Conservation (phyloP, 2,113 vertebrate species). For the Ceuthmochares aereus region DNA sequence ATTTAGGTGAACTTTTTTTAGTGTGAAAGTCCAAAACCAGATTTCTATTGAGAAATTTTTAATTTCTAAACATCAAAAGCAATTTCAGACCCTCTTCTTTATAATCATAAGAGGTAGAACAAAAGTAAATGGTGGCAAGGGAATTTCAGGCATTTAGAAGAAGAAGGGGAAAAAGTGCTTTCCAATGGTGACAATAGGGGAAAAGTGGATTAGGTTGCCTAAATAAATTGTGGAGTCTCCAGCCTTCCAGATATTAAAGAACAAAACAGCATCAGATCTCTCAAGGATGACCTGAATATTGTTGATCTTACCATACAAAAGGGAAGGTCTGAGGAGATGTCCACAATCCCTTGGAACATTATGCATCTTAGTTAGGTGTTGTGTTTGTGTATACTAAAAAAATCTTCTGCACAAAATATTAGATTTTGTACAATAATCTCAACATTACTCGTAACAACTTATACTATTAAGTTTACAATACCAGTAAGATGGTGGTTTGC, state of each 20-base stretch:
- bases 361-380: not conserved
- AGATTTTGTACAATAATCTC: not conserved
- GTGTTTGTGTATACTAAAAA: not conserved
- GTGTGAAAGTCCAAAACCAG: not conserved
- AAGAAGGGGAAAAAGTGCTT: not conserved
- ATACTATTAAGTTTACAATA: not conserved
- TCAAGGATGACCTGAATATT: not conserved
- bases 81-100: not conserved
- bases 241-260: not conserved
- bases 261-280: not conserved
- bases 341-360: fast-evolving
- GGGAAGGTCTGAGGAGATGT: not conserved
- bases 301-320: not conserved
- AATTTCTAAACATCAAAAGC: not conserved
- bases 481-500: not conserved
- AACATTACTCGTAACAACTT: not conserved
- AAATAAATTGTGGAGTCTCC: not conserved
- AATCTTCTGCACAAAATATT: not conserved
- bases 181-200: not conserved
- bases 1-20: not conserved
- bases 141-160: not conserved
- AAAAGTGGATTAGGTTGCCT: not conserved
- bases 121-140: not conserved
- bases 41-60: not conserved
- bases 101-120: not conserved